Evolutionary conservation across 2,113 vertebrate genomes (phyloP), one percentile per base, ranked within the genome.

Genomic region (Neogobius melanostomus): DNA sequence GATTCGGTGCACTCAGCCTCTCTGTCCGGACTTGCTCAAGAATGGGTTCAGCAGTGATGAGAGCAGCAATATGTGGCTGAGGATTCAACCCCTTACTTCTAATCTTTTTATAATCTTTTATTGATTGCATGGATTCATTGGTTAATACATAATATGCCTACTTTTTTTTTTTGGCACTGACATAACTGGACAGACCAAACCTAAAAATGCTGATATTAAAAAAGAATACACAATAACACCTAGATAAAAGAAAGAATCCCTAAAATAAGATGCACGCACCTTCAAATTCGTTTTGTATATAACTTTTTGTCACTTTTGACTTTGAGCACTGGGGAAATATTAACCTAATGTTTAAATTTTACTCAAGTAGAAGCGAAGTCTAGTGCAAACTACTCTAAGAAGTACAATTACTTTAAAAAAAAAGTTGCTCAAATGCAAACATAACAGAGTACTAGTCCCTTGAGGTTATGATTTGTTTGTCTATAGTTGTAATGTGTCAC

Each of bases 1-100:
- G 14, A 16, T 14, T 6, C 57, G 56, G 54, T 62, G 15, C 69
- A 48, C 75, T 59, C 75, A 70, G 42, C 21, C 12, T 11, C 44
- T 71, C 68, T 89, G 85, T 89, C 79, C 56, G 64, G 81, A 81
- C 86, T 79, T 87, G 86, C 66, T 68, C 66, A 87, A 86, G 85
- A 82, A 88, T 84, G 82, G 85, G 42, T 16, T 45, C 42, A 45
- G 82, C 57, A 3, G 44, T 69, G 51, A 70, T 74, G 75, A 72
- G 74, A 50, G 81, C 54, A 62, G 49, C 42, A 61, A n/a, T 61
- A 42, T 61, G 42, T n/a, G 4, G 59, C 59, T 44, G 43, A 61
- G 16, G 36, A 6, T 61, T 61, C 14, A 44, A 45, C 42, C 15
- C n/a, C 15, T 44, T 6, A 44, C 15, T 44, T n/a, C 14, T 61